These are phyloP conservation scores for Cylindroiulus punctatus DNA, from an alignment of 2,888 invertebrate genomes.

Conservation along the genomic window DNA sequence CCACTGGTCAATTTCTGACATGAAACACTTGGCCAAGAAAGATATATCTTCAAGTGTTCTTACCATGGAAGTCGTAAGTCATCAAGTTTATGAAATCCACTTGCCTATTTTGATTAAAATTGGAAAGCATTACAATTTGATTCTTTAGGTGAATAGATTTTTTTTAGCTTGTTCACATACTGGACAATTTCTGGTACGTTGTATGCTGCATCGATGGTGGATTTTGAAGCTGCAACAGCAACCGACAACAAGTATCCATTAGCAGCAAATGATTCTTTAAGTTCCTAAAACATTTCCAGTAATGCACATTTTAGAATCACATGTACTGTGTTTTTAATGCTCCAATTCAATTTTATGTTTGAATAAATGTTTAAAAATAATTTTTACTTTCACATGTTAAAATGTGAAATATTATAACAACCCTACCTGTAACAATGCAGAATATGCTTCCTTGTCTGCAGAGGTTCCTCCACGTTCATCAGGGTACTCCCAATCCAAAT, in stretches of 20 bases:
- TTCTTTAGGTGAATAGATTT: background rate
- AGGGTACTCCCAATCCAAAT: constrained; percentile 50
- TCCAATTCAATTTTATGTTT: background rate
- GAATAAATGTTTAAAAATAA: too few species aligned
- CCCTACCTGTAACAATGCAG: constrained; percentile 12
- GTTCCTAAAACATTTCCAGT: constrained; percentile 65
- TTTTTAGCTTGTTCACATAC: constrained; percentile 63
- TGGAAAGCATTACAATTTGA: background rate
- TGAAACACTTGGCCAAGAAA: too few species aligned
- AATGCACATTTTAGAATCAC: background rate
- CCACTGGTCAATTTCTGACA: background rate
- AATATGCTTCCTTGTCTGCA: constrained; percentile 31
- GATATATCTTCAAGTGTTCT: background rate
- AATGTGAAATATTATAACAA: background rate
- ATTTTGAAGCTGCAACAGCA: constrained; percentile 72
- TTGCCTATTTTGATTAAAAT: constrained; percentile 59
- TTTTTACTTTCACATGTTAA: background rate
- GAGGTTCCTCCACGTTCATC: background rate
- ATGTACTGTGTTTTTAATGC: background rate
- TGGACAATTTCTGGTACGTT: constrained; percentile 71
- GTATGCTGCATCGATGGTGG: constrained; percentile 70
- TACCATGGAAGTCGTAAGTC: constrained; percentile 64
- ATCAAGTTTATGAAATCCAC: constrained; percentile 64
- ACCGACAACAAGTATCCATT: constrained; percentile 71
- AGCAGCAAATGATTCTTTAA: constrained; percentile 70